Base-by-base conservation (phyloP, 2,797 vertebrate species). In the Okamejei kenojei region DNA sequence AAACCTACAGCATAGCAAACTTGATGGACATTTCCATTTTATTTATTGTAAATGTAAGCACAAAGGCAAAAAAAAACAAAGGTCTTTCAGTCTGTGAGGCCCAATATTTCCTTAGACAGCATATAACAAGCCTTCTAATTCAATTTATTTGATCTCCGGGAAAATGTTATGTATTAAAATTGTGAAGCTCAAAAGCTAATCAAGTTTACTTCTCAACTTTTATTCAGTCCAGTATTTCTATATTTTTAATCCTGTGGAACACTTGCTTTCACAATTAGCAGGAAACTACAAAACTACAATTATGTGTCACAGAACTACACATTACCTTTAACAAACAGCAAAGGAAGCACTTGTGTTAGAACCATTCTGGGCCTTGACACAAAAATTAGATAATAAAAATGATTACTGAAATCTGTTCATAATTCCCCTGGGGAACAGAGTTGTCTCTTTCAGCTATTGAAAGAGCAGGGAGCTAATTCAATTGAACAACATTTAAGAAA, bases 371-470 rank as follows among this genome's bases (percentile, higher is more conserved):
- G 7, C 61, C 15, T 88, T 68, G 84, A 88, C n/a, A 88, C 17
- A 84, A 61, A 84, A 84, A 29, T 61, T 84, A 65, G n/a, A 68
- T 68, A 65, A 32, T 32, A 88, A 68, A 29, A 88, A 88, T 78
- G 77, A 78, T 63, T 19, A 63, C 15, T 63, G 58, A 84, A 84
- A 84, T 84, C 82, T 29, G 15, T 61, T 61, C 54, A 84, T 29
- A 86, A 65, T 88, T 32, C 61, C 61, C n/a, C 65, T 65, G 29
- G 61, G n/a, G 17, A n/a, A 84, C 1, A n/a, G 58, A n/a, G 7
- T 63, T 86, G 13, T 86, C 29, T 86, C 54, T 82, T 81, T 84
- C 58, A 86, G 58, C 58, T 86, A 63, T 63, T 63, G 82, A 86
- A 63, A n/a, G 13, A 11, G 1, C 13, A n/a, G 81, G 29, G 58